Base-by-base conservation (phyloP, 2,797 vertebrate species). In the Alcedo atthis region DNA sequence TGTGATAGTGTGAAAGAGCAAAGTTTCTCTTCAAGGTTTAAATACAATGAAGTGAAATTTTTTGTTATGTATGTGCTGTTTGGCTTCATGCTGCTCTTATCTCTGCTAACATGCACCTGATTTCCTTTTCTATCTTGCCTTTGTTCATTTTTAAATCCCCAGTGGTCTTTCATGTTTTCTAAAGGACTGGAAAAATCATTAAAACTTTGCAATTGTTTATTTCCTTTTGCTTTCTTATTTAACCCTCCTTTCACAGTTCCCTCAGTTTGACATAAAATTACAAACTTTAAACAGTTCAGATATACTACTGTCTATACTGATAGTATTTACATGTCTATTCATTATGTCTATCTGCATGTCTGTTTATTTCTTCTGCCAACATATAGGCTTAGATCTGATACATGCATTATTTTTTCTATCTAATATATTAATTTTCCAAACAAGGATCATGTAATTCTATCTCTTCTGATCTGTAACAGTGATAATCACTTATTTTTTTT, bases 121-220 rank as follows among this genome's bases (percentile, higher is more conserved):
- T 94, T 94, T 92, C 42, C 87, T 94, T 91, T 91, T 88, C 91
- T 91, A 57, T 95, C 91, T 91, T 74, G 80, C 91, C 85, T 95
- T 94, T 94, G 80, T 93, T 96, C 11, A 0, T 63, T 86, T 81
- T 86, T 77, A 91, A 93, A 90, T 93, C 87, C 92, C 85, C 92
- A 91, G 78, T 0, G 1, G 85, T 81, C 89, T 96, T 96, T 96
- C 89, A 96, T 92, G 91, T 83, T 90, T 93, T 91, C 88, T 94
- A 80, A 93, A 94, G 53, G 68, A 70, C 74, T 77, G 68, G 5
- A 93, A 88, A 93, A 91, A 71, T 89, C 89, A 92, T 94, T 96
- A 96, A 93, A 96, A 95, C 49, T 93, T 93, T 92, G 57, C 75
- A 84, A 88, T 94, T 94, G 90, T 94, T 93, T 96, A 67, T 93